phyloP scores from a whole-genome alignment of 2,113 vertebrate species.

The Microcebus griseorufus region DNA sequence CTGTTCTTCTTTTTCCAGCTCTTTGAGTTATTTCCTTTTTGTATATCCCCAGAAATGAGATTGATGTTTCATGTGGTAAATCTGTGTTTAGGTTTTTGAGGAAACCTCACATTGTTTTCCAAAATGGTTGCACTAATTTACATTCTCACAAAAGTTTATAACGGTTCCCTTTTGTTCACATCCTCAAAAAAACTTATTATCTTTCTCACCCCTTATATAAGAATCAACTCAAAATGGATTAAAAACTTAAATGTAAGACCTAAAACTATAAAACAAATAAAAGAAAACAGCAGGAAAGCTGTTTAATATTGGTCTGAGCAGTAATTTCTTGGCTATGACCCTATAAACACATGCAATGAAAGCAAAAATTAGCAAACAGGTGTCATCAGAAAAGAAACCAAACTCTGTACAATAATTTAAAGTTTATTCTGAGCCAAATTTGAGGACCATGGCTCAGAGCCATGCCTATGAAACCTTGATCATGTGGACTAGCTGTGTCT shows the following conservation, averaged over 20 bases:
- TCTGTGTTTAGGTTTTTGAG: neutral
- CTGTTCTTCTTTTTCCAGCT: no score
- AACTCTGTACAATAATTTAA: no score
- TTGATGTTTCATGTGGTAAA: neutral
- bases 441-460: no score
- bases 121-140: neutral
- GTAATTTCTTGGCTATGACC: neutral
- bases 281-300: neutral
- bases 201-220: neutral
- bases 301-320: neutral
- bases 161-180: neutral
- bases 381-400: no score
- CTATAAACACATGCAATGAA: neutral
- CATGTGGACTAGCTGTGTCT: no score
- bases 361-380: neutral
- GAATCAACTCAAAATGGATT: neutral
- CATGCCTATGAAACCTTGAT: no score
- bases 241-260: neutral
- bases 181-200: neutral
- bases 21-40: neutral
- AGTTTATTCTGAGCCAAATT: no score
- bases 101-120: neutral
- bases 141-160: neutral
- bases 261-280: neutral
- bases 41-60: neutral